phyloP scores from a whole-genome alignment of 2,888 invertebrate genomes.

The Stenodera caucasica region DNA sequence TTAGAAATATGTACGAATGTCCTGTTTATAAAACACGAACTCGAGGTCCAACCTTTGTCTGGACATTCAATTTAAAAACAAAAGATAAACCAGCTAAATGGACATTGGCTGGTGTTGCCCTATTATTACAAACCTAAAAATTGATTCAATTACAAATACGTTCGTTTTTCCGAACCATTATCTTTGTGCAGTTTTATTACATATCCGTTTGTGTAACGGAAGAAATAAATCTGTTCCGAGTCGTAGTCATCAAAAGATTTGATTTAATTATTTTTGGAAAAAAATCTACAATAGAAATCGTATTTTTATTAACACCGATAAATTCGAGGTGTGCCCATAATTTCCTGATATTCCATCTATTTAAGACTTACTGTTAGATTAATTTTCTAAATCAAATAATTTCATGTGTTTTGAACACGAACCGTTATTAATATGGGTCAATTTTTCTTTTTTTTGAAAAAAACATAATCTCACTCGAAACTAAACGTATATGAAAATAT shows the following conservation, averaged over 20 bases:
- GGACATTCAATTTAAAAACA: conserved; percentile 93
- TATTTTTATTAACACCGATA: neutral
- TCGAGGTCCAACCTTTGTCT: conserved; percentile 90
- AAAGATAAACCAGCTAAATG: conserved; percentile 88
- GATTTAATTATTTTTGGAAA: neutral
- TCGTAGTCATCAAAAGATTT: conserved; percentile 7
- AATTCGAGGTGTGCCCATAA: neutral
- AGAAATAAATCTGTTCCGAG: conserved; percentile 3
- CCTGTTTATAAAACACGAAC: conserved; percentile 90
- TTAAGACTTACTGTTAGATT: neutral
- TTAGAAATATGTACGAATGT: conserved; percentile 85
- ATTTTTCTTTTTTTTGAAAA: neutral
- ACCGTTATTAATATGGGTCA: neutral
- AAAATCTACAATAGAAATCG: neutral
- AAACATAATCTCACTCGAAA: neutral
- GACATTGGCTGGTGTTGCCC: conserved; percentile 91
- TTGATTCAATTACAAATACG: too few relatives aligned
- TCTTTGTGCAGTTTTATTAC: neutral
- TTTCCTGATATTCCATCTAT: neutral
- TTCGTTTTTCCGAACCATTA: neutral
- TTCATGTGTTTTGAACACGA: neutral
- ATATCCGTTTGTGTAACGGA: neutral
- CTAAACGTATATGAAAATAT: neutral
- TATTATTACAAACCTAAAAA: conserved; percentile 78
- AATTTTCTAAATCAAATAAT: neutral